phyloP scores from a whole-genome alignment of 23 tunicate species.

The Phallusia fumigata region DNA sequence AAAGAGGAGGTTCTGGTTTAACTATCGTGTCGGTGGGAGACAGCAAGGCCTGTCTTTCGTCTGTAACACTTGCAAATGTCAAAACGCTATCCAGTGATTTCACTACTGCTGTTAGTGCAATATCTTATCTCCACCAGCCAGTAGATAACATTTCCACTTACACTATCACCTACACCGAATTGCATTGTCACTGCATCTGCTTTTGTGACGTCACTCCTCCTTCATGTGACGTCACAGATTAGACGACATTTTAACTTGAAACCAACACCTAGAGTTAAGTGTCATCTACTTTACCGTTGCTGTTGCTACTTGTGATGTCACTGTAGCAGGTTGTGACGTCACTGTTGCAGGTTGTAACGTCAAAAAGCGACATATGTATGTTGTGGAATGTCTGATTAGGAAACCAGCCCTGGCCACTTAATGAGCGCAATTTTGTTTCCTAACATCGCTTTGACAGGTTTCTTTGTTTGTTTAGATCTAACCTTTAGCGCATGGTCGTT shows the following conservation, averaged over 20 bases:
- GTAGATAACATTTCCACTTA: background rate
- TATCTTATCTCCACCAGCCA: background rate
- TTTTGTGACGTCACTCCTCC: background rate
- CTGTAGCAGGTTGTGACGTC: no score
- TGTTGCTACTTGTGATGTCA: background rate
- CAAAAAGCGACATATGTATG: no score
- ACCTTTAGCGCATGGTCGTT: background rate
- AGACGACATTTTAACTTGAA: background rate
- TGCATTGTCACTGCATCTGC: background rate
- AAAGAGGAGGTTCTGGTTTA: no score
- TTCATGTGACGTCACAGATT: background rate
- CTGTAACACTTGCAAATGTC: conserved; percentile 1
- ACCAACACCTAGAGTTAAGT: background rate
- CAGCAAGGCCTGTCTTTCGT: background rate
- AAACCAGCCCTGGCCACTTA: no score
- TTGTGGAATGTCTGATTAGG: no score
- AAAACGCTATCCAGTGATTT: background rate
- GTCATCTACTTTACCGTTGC: background rate
- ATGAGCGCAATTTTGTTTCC: no score
- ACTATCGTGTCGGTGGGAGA: background rate
- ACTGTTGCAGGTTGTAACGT: no score
- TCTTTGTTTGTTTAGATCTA: no score
- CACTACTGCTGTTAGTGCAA: background rate
- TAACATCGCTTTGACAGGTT: no score
- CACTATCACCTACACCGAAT: background rate